Base-by-base conservation (phyloP, 2,888 invertebrate genomes). In the Tribolium freemani region DNA sequence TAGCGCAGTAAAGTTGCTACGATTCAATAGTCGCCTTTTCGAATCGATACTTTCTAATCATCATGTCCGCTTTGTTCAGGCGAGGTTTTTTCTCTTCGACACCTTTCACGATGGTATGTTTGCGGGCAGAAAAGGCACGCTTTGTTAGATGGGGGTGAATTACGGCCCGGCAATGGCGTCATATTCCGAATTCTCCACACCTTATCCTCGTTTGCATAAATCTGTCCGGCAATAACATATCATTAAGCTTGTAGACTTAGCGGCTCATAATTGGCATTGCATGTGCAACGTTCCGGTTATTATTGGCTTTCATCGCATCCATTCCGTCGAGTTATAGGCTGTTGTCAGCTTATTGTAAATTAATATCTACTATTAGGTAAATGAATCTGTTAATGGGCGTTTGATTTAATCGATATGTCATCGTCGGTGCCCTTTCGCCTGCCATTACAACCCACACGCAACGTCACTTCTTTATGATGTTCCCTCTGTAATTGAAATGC, bases 261-360 rank as follows among this genome's bases (percentile, higher is more conserved):
- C 63, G 75, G 75, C 73, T 71, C 76, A 76, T 77, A 75, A 74
- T 74, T 72, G 70, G 74, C 68, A 66, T 70, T 69, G 70, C 61
- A 73, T 73, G 74, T 75, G 58, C 71, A 69, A 69, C 48, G 70
- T 56, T 50, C 72, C 66, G 73, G 72, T 73, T 74, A 76, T 77
- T 76, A 76, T 75, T 64, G 69, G 73, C 77, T 76, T 77, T 78
- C 79, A 77, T 75, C 77, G 75, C 72, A 67, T 64, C 76, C 77
- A 73, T 77, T 76, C 63, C 57, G 56, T 63, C 78, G 77, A 76
- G 75, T 79, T 75, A 78, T 73, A 71, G 74, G 63, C 73, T 71
- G 76, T 78, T 78, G 80, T 79, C 80, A 77, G 79, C 78, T 79
- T 80, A 80, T 79, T 79, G 79, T 76, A 75, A 81, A 81, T 81